phyloP scores from a whole-genome alignment of 2,888 invertebrate genomes.

The Sinelater perroti region DNA sequence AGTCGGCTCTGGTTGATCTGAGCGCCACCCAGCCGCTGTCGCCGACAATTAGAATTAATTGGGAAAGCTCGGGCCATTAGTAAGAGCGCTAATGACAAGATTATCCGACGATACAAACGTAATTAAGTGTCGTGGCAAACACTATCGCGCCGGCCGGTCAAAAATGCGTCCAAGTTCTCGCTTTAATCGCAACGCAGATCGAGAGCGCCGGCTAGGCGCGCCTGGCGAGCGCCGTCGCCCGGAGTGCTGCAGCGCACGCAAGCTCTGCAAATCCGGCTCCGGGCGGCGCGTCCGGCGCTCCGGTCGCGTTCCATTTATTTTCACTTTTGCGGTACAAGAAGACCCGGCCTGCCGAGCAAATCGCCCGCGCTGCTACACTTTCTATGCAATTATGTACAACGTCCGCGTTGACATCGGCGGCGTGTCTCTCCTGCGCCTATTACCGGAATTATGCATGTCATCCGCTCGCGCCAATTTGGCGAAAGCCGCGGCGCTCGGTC shows the following conservation, averaged over 20 bases:
- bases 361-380: slow-evolving; percentile 38
- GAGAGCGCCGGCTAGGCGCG: slow-evolving; percentile 23
- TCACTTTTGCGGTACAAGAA: slow-evolving; percentile 32
- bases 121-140: slow-evolving; percentile 26
- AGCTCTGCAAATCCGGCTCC: no score
- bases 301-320: slow-evolving; percentile 35
- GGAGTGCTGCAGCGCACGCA: slow-evolving; percentile 27
- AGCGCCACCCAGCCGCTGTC: slow-evolving; percentile 38
- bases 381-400: slow-evolving; percentile 34
- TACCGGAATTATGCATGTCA: slow-evolving; percentile 33
- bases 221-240: slow-evolving; percentile 8
- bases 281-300: no score
- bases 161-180: slow-evolving; percentile 26
- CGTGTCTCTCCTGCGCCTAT: slow-evolving; percentile 17
- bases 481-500: slow-evolving; percentile 28
- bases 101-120: slow-evolving; percentile 22
- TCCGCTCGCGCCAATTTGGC: slow-evolving; percentile 26
- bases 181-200: slow-evolving; percentile 31
- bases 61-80: slow-evolving; percentile 34
- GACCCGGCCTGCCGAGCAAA: slow-evolving; percentile 35
- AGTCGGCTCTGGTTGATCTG: slow-evolving; percentile 8
- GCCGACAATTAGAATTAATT: slow-evolving; percentile 38
- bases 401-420: slow-evolving; percentile 30
- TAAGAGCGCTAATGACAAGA: slow-evolving; percentile 29
- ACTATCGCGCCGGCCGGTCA: slow-evolving; percentile 6